These are phyloP conservation scores for Pollimyrus isidori DNA, from an alignment of 2,113 vertebrate species.

Conservation along the genomic window DNA sequence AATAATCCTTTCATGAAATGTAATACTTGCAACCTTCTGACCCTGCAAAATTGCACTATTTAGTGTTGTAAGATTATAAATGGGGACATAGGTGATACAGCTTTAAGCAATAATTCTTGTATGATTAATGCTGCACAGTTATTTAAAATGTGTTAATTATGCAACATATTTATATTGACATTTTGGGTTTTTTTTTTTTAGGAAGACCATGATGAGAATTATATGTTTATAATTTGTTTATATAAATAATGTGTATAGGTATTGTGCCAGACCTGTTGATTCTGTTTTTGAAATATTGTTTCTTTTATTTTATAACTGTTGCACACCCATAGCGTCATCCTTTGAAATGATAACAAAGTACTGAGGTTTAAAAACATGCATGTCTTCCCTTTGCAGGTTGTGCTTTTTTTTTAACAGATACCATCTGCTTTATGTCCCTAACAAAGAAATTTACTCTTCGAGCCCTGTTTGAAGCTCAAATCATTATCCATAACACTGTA, in stretches of 20 bases:
- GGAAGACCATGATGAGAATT: not conserved
- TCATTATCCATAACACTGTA: conserved; percentile 4
- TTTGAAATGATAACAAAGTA: not conserved
- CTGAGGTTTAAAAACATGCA: not conserved
- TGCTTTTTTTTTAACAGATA: not conserved
- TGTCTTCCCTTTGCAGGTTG: not conserved
- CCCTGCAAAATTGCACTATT: not conserved
- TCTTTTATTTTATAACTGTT: not conserved
- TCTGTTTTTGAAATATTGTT: not conserved
- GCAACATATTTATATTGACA: not conserved
- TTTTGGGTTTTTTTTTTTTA: not conserved
- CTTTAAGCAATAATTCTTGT: not conserved
- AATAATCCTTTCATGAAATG: not conserved
- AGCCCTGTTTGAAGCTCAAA: not conserved
- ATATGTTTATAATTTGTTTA: not conserved
- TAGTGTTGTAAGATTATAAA: not conserved
- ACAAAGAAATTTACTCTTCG: not conserved
- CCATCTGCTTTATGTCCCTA: not conserved
- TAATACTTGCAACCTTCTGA: not conserved
- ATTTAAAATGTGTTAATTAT: not conserved
- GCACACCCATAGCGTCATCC: not conserved
- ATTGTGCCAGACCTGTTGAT: not conserved
- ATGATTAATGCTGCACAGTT: not conserved
- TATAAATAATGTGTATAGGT: not conserved
- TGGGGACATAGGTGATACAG: not conserved